Percentiles rank a stretch among this genome's conserved stretches.
These are phyloP conservation scores for Caenorhabditis sp. DNA, from an alignment of 2,888 invertebrate species.

Conservation along the genomic window DNA sequence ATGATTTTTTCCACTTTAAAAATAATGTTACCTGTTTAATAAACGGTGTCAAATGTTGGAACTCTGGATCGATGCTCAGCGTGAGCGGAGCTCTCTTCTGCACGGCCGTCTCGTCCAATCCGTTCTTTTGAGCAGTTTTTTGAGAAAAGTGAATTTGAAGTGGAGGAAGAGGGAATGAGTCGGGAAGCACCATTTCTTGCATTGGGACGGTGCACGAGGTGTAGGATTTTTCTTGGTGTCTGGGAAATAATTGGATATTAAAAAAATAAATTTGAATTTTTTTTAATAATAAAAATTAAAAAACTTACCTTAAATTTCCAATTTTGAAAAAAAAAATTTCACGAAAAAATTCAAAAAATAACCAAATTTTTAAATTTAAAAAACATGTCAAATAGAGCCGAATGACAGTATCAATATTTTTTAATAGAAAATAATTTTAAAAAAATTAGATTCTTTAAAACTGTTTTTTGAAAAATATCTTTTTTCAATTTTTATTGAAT, in stretches of 20 bases:
- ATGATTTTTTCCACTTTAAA: not conserved
- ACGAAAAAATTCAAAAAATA: not conserved
- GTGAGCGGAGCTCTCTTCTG: slow-evolving; percentile 72
- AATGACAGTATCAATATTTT: no score
- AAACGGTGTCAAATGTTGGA: slow-evolving; percentile 73
- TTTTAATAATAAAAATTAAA: no score
- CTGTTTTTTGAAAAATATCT: not conserved
- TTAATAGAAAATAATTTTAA: no score
- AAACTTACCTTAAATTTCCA: no score
- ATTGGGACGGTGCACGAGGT: slow-evolving; percentile 64
- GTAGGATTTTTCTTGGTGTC: slow-evolving; percentile 76
- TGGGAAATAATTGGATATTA: slow-evolving; percentile 5
- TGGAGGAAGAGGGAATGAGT: slow-evolving; percentile 79
- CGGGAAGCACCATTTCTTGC: slow-evolving; percentile 72
- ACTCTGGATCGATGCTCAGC: slow-evolving; percentile 79
- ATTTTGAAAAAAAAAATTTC: no score
- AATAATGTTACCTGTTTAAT: slow-evolving; percentile 71
- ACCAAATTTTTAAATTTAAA: no score
- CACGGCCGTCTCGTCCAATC: slow-evolving; percentile 58
- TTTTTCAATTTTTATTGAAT: not conserved
- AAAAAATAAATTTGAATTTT: not conserved
- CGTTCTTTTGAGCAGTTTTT: slow-evolving; percentile 68
- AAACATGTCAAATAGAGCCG: no score
- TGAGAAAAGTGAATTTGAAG: slow-evolving; percentile 61
- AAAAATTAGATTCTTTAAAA: no score